phyloP scores from a whole-genome alignment of 2,888 invertebrate genomes.

The Aromia moschata region DNA sequence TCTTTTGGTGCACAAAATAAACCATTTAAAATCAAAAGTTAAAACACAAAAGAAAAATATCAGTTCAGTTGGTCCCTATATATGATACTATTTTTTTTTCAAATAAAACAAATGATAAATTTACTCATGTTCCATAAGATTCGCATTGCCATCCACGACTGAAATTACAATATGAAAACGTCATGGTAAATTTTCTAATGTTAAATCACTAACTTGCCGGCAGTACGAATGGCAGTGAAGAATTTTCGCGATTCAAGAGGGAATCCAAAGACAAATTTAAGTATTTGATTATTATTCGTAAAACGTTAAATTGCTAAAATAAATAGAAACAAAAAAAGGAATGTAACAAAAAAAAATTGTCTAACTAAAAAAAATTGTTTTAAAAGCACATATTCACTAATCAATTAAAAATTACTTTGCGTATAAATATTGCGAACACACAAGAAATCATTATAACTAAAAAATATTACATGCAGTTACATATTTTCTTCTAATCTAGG shows the following conservation, averaged over 20 bases:
- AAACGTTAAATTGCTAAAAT: slow-evolving; percentile 24
- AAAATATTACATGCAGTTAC: slow-evolving; percentile 46
- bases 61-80: too few relatives aligned
- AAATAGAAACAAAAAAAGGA: slow-evolving; percentile 41
- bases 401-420: slow-evolving; percentile 32
- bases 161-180: slow-evolving; percentile 20
- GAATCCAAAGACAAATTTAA: slow-evolving; percentile 30
- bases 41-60: too few relatives aligned
- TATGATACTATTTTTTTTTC: too few relatives aligned
- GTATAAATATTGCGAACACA: slow-evolving; percentile 55
- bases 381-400: slow-evolving; percentile 33
- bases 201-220: slow-evolving; percentile 39
- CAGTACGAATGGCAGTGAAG: slow-evolving; percentile 49
- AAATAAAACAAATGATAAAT: too few relatives aligned
- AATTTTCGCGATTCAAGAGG: slow-evolving; percentile 36
- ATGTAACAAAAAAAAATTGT: slow-evolving; percentile 42
- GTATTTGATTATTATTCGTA: slow-evolving; percentile 26
- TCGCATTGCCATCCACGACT: not conserved
- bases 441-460: slow-evolving; percentile 47
- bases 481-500: slow-evolving; percentile 48
- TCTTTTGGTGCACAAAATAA: too few relatives aligned
- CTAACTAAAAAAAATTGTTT: slow-evolving; percentile 35
- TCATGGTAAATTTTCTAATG: slow-evolving; percentile 27
- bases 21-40: too few relatives aligned
- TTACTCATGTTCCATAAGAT: slow-evolving; percentile 20